These are phyloP conservation scores for Agrypnus murinus DNA, from an alignment of 2,888 invertebrate genomes.

Conservation along the genomic window DNA sequence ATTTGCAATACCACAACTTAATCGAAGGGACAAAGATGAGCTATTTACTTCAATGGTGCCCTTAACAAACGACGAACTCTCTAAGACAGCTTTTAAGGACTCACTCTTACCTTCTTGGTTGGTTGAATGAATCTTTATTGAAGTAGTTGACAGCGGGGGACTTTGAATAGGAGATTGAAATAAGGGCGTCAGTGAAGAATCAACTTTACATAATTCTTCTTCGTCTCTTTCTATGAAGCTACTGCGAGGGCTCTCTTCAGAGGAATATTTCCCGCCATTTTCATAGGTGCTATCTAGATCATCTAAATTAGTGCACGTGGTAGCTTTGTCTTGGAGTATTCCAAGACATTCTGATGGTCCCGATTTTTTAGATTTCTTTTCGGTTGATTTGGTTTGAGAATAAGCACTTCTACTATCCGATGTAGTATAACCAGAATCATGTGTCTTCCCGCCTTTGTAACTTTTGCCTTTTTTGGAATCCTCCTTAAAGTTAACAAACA, in stretches of 20 bases:
- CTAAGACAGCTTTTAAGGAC: conserved; percentile 40
- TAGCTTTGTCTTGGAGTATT: not conserved
- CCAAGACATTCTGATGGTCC: not conserved
- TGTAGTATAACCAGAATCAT: conserved; percentile 1
- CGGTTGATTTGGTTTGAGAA: conserved; percentile 28
- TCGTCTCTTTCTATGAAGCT: not conserved
- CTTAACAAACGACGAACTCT: conserved; percentile 43
- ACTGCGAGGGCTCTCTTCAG: not conserved
- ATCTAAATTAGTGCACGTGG: not conserved
- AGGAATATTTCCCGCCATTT: too few species aligned
- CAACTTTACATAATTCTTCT: not conserved
- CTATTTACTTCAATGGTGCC: conserved; percentile 44
- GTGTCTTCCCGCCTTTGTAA: too few species aligned
- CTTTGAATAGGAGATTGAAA: not conserved
- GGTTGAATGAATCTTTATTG: conserved; percentile 41
- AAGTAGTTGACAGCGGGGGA: conserved; percentile 20
- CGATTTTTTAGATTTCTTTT: not conserved
- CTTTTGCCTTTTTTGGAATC: not conserved
- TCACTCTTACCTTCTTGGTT: conserved; percentile 39
- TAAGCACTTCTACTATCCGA: conserved; percentile 1
- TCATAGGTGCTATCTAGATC: too few species aligned
- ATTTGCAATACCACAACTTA: conserved; percentile 20
- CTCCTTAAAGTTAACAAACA: not conserved
- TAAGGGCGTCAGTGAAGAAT: not conserved
- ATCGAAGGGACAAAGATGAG: conserved; percentile 39